Evolutionary conservation across 2,797 vertebrate species (phyloP).

Genomic region (Trachops cirrhosus): DNA sequence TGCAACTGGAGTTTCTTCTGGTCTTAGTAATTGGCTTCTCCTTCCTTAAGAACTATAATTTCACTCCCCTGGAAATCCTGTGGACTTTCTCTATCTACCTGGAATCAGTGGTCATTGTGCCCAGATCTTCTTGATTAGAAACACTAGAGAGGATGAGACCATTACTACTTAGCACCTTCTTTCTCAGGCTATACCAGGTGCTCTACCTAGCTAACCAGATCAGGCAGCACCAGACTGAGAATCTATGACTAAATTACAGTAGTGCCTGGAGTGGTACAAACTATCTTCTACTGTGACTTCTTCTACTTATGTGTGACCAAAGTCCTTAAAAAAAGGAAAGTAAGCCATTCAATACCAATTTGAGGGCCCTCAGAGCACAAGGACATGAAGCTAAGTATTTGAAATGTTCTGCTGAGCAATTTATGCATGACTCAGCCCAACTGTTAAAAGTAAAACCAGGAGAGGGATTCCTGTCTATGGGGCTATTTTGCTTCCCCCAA

Average conservation of each 20-base stretch:
- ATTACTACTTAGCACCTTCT: constrained; percentile 97
- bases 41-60: constrained; percentile 94
- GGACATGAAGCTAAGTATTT: not conserved
- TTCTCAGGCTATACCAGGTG: constrained; percentile 92
- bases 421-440: not conserved
- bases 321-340: constrained; percentile 86
- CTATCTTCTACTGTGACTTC: constrained; percentile 98
- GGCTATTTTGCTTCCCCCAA: not conserved
- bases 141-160: constrained; percentile 94
- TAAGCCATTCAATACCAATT: constrained; percentile 86
- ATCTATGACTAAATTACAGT: constrained; percentile 94
- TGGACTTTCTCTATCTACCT: constrained; percentile 98
- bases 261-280: constrained; percentile 95
- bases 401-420: not conserved
- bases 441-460: not conserved
- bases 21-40: constrained; percentile 93
- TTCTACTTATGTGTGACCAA: constrained; percentile 96
- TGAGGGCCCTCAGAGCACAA: constrained; percentile 65
- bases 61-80: constrained; percentile 92
- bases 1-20: constrained; percentile 94
- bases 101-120: constrained; percentile 95
- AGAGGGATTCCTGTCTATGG: not conserved
- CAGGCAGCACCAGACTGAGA: constrained; percentile 93
- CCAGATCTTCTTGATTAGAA: constrained; percentile 97
- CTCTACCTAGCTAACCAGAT: constrained; percentile 97